phyloP scores from a whole-genome alignment of 2,888 invertebrate genomes.

The Melolontha melolontha region DNA sequence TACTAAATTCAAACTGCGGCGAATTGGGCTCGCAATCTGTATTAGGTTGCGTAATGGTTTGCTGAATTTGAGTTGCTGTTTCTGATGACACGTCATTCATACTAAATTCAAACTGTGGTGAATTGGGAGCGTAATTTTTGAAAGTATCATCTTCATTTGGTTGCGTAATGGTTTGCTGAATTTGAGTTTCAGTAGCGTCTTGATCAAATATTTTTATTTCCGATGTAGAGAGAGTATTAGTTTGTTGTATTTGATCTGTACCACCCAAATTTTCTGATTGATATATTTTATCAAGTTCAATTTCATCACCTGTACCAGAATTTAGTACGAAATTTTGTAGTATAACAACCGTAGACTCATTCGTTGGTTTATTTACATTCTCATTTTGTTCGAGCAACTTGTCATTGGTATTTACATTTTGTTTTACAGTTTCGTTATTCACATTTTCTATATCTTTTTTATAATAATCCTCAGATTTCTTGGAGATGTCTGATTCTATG shows the following conservation, averaged over 20 bases:
- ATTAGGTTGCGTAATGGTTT: background rate
- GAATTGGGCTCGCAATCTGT: constrained; percentile 16
- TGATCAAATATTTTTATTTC: background rate
- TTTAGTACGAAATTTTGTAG: constrained; percentile 28
- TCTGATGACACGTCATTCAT: constrained; percentile 52
- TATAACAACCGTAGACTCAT: background rate
- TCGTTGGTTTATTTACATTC: constrained; percentile 1
- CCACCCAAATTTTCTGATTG: background rate
- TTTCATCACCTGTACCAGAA: background rate
- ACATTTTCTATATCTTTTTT: constrained; percentile 16
- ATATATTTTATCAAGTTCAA: background rate
- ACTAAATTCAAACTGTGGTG: constrained; percentile 53
- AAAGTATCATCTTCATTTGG: background rate
- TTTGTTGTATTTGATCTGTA: background rate
- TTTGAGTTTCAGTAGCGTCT: constrained; percentile 1
- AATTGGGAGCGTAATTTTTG: constrained; percentile 2
- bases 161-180: background rate
- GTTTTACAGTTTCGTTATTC: background rate
- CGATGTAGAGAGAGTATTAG: background rate
- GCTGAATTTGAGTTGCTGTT: constrained; percentile 17
- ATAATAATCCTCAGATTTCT: constrained; percentile 15
- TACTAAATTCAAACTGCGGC: constrained; percentile 53
- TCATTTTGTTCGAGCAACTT: background rate
- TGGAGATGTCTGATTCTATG: background rate
- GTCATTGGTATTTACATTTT: constrained; percentile 6